Conservation (phyloP, 1,140 invertebrate species). For the Laupala kohalensis region DNA sequence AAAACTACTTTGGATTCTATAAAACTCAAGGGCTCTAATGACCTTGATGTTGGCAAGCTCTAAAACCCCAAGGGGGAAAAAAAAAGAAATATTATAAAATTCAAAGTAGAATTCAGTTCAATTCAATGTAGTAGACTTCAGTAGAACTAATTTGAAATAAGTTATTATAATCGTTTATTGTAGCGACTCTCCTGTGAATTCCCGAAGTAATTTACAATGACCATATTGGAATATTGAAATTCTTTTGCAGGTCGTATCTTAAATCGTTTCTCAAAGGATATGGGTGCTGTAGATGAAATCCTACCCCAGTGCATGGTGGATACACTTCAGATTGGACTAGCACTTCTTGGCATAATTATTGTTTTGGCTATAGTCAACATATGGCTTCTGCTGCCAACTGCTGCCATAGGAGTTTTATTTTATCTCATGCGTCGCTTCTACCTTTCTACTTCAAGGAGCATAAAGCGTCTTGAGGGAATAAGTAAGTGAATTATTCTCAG, state of each 20-base stretch:
- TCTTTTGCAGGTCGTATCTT: constrained; percentile 42
- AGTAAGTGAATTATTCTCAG: constrained; percentile 48
- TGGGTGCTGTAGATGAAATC: constrained; percentile 73
- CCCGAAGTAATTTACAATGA: background rate
- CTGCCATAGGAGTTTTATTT: constrained; percentile 54
- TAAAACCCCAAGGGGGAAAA: no score
- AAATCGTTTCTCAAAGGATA: constrained; percentile 74
- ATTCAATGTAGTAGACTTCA: no score
- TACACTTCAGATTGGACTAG: constrained; percentile 53
- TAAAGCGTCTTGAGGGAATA: constrained; percentile 78
- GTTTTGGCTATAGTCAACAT: constrained; percentile 61
- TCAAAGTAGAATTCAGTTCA: no score
- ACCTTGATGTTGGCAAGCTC: no score
- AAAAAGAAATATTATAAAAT: no score
- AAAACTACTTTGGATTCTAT: no score
- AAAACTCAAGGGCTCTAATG: no score
- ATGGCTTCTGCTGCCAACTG: constrained; percentile 56
- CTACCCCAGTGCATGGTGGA: constrained; percentile 64
- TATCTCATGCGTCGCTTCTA: constrained; percentile 63
- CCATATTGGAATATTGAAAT: background rate
- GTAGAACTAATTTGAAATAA: no score
- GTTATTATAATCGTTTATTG: no score
- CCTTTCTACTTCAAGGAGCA: constrained; percentile 63
- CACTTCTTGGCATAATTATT: constrained; percentile 56
- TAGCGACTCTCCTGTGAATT: no score